Base-by-base conservation (phyloP, 2,113 vertebrate genomes). In the Epinephelus lanceolatus region DNA sequence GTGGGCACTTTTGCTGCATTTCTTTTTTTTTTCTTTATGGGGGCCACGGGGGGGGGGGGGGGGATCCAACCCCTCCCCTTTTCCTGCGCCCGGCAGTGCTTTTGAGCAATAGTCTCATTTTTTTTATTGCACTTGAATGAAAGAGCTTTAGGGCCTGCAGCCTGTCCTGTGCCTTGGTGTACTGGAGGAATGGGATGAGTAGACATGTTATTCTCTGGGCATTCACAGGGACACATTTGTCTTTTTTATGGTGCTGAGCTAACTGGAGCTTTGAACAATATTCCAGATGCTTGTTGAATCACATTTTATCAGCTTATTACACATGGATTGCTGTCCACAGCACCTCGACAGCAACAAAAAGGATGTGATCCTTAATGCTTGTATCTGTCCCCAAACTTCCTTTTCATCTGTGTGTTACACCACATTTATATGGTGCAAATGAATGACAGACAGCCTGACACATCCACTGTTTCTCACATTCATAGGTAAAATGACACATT, bases 201-300 rank as follows among this genome's bases (percentile, higher is more conserved):
- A 77, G 76, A 86, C 69, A 71, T 83, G 71, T 88, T 92, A 70
- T 70, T 87, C 88, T 92, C 82, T 81, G 83, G 92, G 92, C 71
- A 86, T 85, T 89, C 85, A 84, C 61, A 33, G 76, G 81, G 84
- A 91, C 78, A 82, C 93, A 89, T 94, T 85, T 68, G 93, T 95
- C 93, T 93, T 91, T 74, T 95, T 95, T 86, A 93, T 88, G 59
- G 85, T 63, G 62, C 81, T 25, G 74, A 90, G 45, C 40, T 65
- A 76, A 73, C 85, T 71, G 61, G 56, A 78, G 78, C 71, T 80
- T 81, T 89, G 69, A 86, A 76, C 67, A 90, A 83, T 92, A 91
- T 89, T 92, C 93, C 94, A 95, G 93, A 95, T 94, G 91, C 75
- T 83, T 74, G 74, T 71, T 88, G 87, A 55, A 27, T 40, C 61